Evolutionary conservation across 2,888 invertebrate genomes (phyloP).

Genomic region (Mythimna vitellina): DNA sequence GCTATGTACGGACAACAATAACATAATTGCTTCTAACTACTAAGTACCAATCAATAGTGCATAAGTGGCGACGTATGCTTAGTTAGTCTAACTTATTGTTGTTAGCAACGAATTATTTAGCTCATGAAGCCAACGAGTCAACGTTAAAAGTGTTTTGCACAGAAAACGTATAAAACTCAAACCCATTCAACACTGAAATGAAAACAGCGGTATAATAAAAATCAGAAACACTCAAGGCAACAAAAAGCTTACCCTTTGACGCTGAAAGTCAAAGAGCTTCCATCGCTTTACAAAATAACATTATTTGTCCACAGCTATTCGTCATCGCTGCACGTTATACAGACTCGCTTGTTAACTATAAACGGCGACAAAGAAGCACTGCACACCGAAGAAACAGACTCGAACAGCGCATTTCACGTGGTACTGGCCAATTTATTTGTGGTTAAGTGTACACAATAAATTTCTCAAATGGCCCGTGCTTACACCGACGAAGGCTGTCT

Average conservation of each 20-base stretch:
- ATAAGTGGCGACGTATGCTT: slow-evolving; percentile 20
- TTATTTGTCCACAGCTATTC: slow-evolving; percentile 45
- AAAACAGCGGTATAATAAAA: slow-evolving; percentile 18
- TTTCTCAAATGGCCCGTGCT: slow-evolving; percentile 89
- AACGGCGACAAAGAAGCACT: slow-evolving; percentile 65
- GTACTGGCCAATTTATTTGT: slow-evolving; percentile 88
- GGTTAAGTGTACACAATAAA: slow-evolving; percentile 90
- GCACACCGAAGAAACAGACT: slow-evolving; percentile 71
- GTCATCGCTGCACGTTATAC: slow-evolving; percentile 51
- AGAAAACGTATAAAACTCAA: slow-evolving; percentile 6
- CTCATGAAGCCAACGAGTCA: neutral
- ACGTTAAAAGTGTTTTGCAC: neutral
- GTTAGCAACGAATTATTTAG: neutral
- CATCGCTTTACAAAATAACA: slow-evolving; percentile 50
- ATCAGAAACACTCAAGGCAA: slow-evolving; percentile 11
- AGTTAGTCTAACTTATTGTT: neutral
- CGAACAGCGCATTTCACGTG: slow-evolving; percentile 80
- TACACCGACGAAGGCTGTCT: slow-evolving; percentile 85
- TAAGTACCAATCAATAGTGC: slow-evolving; percentile 40
- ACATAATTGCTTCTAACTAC: slow-evolving; percentile 52
- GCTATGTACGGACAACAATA: slow-evolving; percentile 50
- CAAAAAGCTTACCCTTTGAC: slow-evolving; percentile 4
- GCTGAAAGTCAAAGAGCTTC: slow-evolving; percentile 21
- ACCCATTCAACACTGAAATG: slow-evolving; percentile 1
- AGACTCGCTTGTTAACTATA: slow-evolving; percentile 67